Base-by-base conservation (phyloP, 2,113 vertebrate genomes). In the Falco punctatus region DNA sequence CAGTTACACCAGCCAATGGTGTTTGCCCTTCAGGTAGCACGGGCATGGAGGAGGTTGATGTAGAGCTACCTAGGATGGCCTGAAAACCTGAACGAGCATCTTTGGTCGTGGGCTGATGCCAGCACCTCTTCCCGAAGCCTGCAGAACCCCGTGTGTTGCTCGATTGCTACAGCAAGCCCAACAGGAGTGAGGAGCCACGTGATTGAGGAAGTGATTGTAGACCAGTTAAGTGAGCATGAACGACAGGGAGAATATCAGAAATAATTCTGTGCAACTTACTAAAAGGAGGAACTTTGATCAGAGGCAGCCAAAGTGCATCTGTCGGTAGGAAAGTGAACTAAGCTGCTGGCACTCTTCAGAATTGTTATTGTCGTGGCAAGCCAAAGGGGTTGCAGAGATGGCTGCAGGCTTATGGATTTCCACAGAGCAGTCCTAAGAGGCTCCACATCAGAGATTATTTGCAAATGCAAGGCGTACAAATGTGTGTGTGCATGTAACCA, bases 311-410 rank as follows among this genome's bases (percentile, higher is more conserved):
- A 86, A 70, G 5, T 66, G 32, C 5, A 0, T 84, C 77, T 86
- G 59, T 91, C 82, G 62, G 81, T 71, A 67, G 57, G 55, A 75
- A 82, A 75, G 66, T 1, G 4, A 94, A 70, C 44, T 78, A 55
- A 93, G 67, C 67, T 90, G 81, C 91, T 88, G 81, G 44, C 81
- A 80, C 71, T 71, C 70, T 88, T 94, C 86, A 84, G 61, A 90
- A 71, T 64, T 81, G 70, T 69, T 88, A 59, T 2, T 86, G 62
- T 55, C 5, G 0, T 30, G 30, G 54, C 74, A 74, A 92, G 42
- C 65, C 77, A 79, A 40, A 66, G 65, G 84, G 72, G 69, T 44
- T 51, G 14, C 69, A 64, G 83, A 46, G 48, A 44, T 5, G 4
- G 64, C 49, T 84, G 35, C 7, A 16, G 54, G 67, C 86, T 93